phyloP scores from a whole-genome alignment of 2,888 invertebrate species.

The Polyommatus icarus region DNA sequence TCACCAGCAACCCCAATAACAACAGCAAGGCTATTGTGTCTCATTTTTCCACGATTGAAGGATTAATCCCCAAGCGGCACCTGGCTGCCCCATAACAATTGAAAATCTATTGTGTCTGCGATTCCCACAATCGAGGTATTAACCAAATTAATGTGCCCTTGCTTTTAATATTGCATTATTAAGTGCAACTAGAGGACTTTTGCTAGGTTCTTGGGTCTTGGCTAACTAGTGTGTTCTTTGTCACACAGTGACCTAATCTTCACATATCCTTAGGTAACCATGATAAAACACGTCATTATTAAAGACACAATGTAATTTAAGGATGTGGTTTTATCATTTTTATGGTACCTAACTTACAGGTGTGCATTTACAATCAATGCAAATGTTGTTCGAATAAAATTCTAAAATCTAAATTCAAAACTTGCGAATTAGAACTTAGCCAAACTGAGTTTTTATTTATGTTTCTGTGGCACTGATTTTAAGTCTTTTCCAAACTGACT shows the following conservation, averaged over 20 bases:
- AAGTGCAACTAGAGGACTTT: background rate
- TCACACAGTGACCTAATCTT: constrained; percentile 42
- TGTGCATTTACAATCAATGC: background rate
- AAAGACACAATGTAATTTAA: background rate
- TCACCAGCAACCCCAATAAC: too few species aligned
- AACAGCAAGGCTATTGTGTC: too few species aligned
- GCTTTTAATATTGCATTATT: too few species aligned
- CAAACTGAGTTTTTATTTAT: background rate
- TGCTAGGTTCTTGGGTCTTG: constrained; percentile 35
- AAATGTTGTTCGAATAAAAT: background rate
- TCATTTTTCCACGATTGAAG: too few species aligned
- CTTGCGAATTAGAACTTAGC: background rate
- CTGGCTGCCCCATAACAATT: too few species aligned
- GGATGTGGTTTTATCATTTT: background rate
- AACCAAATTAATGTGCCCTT: too few species aligned
- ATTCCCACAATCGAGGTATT: too few species aligned
- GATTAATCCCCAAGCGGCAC: too few species aligned
- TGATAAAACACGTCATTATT: constrained; percentile 33
- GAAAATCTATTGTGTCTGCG: too few species aligned
- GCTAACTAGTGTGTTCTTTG: constrained; percentile 39
- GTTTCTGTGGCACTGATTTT: background rate
- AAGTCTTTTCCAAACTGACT: background rate
- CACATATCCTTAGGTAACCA: constrained; percentile 42
- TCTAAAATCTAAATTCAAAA: background rate
- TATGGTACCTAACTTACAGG: background rate